These are phyloP conservation scores for Pissodes strobi DNA, from an alignment of 1,140 invertebrate genomes.

Conservation along the genomic window DNA sequence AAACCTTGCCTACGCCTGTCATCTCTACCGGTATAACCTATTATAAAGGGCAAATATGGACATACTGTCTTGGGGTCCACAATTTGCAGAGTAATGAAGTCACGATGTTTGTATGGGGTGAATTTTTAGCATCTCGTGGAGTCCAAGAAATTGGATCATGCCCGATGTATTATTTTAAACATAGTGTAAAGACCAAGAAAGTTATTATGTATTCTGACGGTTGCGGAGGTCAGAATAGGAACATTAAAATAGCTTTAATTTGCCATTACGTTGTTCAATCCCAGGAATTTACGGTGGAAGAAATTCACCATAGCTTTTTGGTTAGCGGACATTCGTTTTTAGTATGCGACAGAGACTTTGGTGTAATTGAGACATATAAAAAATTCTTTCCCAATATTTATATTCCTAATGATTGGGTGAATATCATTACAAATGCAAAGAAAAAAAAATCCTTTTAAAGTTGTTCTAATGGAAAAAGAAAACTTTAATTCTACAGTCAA, in stretches of 20 bases:
- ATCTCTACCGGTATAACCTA: conserved; percentile 29
- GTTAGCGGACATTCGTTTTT: conserved; percentile 29
- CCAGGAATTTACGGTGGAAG: no score
- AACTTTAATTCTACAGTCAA: neutral
- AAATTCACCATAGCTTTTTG: no score
- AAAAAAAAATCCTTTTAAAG: conserved; percentile 6
- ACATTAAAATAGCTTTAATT: conserved; percentile 30
- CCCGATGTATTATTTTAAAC: conserved; percentile 6
- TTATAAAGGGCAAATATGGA: conserved; percentile 38
- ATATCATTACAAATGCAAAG: neutral
- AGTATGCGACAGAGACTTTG: neutral
- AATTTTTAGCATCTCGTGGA: conserved; percentile 32
- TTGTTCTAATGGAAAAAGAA: neutral
- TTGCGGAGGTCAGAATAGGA: no score
- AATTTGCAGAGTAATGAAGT: conserved; percentile 26
- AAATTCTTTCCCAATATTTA: conserved; percentile 10
- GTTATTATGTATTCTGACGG: conserved; percentile 40
- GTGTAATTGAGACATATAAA: conserved; percentile 2
- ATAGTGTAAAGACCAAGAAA: conserved; percentile 6
- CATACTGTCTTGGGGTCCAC: conserved; percentile 33
- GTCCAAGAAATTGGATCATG: conserved; percentile 36
- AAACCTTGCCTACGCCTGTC: conserved; percentile 33
- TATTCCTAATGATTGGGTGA: neutral
- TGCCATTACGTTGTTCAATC: conserved; percentile 1
- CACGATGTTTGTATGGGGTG: conserved; percentile 33